Percentiles rank a stretch among this genome's conserved stretches.
These are phyloP conservation scores for human DNA, from an alignment of 2,113 vertebrate genomes.

Conservation along the genomic window DNA sequence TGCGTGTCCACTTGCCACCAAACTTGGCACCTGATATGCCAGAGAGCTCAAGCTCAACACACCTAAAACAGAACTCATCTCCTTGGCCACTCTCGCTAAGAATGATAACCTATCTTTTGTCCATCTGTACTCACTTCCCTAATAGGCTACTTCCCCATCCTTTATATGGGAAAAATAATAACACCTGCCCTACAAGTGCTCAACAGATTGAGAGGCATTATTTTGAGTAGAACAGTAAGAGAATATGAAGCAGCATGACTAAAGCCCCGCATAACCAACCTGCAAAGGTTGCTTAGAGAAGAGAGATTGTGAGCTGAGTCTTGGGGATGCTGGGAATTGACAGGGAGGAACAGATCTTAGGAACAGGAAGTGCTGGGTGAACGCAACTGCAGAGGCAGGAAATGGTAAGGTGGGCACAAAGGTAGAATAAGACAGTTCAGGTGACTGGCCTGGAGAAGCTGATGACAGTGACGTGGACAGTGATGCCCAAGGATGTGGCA, in stretches of 20 bases:
- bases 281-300: not conserved
- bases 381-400: not conserved
- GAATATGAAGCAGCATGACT: not conserved
- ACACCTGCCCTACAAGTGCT: not conserved
- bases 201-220: not conserved
- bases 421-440: not conserved
- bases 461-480: not conserved
- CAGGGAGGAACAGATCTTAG: not conserved
- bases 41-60: not conserved
- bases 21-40: rapidly evolving
- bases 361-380: not conserved
- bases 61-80: not conserved
- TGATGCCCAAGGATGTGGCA: too few relatives aligned
- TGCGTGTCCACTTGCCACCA: not conserved
- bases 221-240: not conserved
- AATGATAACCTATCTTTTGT: not conserved
- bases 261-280: not conserved
- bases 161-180: not conserved
- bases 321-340: not conserved
- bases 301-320: not conserved
- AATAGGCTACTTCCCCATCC: not conserved
- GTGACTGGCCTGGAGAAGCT: not conserved
- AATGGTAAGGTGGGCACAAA: not conserved
- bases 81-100: not conserved
- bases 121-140: not conserved